These are phyloP conservation scores for Trichomalopsis sarcophagae DNA, from an alignment of 1,140 invertebrate genomes.

Conservation along the genomic window DNA sequence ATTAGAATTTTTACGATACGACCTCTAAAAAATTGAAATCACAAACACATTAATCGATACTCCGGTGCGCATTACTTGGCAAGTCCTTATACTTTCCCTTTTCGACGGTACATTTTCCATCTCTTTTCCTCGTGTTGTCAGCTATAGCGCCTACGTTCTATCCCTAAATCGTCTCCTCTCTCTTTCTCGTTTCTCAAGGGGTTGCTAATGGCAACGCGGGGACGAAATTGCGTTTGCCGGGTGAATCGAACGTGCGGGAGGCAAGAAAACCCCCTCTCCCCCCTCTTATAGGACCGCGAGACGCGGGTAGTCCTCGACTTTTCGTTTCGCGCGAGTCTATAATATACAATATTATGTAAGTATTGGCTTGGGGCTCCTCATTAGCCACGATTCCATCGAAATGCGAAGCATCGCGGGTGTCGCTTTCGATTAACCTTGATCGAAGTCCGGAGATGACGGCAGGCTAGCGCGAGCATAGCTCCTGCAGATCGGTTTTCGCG, in stretches of 20 bases:
- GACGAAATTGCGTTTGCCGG: slow-evolving; percentile 24
- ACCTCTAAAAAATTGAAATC: no score
- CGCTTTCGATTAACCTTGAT: background rate
- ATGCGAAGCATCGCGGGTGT: background rate
- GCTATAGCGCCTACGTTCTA: background rate
- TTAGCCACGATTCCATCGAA: background rate
- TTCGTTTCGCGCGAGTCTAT: background rate
- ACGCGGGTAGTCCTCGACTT: background rate
- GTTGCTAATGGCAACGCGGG: slow-evolving; percentile 19
- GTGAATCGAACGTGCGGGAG: background rate
- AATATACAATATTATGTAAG: no score
- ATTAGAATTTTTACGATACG: no score
- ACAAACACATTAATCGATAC: no score
- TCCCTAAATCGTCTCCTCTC: background rate
- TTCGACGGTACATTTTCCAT: background rate
- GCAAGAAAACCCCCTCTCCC: background rate
- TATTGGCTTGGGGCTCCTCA: background rate
- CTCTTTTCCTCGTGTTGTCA: background rate
- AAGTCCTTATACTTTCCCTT: background rate
- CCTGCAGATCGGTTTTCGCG: no score
- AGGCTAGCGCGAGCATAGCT: no score
- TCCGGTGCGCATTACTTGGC: background rate
- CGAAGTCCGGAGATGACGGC: no score
- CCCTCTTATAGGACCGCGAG: background rate
- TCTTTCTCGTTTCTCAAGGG: background rate